Evolutionary conservation across 2,888 invertebrate genomes (phyloP), one percentile per base, ranked within the genome.

Genomic region (Anaspis maculata): DNA sequence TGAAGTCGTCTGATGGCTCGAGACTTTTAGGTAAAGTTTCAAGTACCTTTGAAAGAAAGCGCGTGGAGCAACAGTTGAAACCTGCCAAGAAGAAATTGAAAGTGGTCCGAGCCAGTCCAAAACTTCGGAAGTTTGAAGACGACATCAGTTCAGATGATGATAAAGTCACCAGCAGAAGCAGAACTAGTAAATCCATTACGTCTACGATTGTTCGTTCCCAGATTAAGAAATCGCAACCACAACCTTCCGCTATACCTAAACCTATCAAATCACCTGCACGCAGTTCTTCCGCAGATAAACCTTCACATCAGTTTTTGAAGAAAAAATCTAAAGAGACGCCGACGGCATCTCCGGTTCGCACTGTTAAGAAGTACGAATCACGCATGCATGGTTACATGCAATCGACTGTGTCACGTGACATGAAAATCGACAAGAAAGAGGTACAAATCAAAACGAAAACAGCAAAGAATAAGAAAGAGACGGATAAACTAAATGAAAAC

Each of bases 321-420:
- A 45, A 24, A 19, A 47, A 42, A 28, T 22, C 32, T 10, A 38
- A 27, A 34, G 31, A 3, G 11, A 9, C 15, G 14, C 21, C 39
- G 12, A 15, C 27, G 4, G 25, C 19, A 19, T 34, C 34, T 33
- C 45, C 46, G 7, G 25, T 35, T 13, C 45, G 44, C 9, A 40
- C 41, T 24, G 30, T 42, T 3, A 52, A 44, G 26, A 62, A 59
- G 47, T 49, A 51, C 34, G 58, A 60, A 25, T 49, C 32, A 14
- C 44, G 56, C 31, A 46, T 59, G 13, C 68, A 67, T 49, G 70
- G 74, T 25, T 76, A 76, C 44, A 76, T 76, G 76, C 71, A 71
- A 42, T 74, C 75, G 1, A 76, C 76, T 13, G 51, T 76, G 24
- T 73, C 76, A 1, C 61, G 73, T 42, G 69, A 69, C 49, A 63